Evolutionary conservation across 1,140 invertebrate species (phyloP).

Genomic region (Paramacrobiotus metropolitanus): DNA sequence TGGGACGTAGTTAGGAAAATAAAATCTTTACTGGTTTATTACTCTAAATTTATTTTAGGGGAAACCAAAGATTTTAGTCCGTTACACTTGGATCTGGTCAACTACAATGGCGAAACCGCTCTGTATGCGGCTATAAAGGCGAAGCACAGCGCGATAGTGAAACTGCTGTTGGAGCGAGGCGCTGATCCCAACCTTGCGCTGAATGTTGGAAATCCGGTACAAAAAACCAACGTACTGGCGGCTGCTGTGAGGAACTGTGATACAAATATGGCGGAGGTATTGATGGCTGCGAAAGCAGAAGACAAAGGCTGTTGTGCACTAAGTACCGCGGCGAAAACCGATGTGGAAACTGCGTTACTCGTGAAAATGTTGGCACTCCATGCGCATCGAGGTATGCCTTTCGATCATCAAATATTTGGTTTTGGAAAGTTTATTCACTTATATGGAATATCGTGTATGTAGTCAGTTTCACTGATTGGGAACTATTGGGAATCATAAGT

Average conservation of each 20-base stretch:
- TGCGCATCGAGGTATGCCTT: conserved; percentile 32
- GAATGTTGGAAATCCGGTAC: conserved; percentile 44
- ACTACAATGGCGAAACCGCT: conserved; percentile 48
- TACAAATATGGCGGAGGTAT: conserved; percentile 40
- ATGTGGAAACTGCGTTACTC: not conserved
- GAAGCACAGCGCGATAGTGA: conserved; percentile 44
- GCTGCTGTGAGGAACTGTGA: conserved; percentile 43
- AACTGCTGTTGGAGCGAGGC: conserved; percentile 41
- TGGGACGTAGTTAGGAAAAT: too few species aligned
- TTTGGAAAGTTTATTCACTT: too few species aligned
- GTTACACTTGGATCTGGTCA: conserved; percentile 44
- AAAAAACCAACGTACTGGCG: conserved; percentile 53
- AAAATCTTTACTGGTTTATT: too few species aligned
- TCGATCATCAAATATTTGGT: too few species aligned
- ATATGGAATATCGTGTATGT: too few species aligned
- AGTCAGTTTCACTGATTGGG: too few species aligned
- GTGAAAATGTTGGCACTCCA: conserved; percentile 36
- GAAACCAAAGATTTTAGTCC: conserved; percentile 30
- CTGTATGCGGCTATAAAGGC: conserved; percentile 51
- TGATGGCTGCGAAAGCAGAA: not conserved
- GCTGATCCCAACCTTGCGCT: conserved; percentile 26
- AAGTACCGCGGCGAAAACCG: not conserved
- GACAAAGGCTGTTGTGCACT: not conserved
- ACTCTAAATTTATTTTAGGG: too few species aligned
- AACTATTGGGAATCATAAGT: too few species aligned